Evolutionary conservation across 2,888 invertebrate genomes (phyloP).

Genomic region (Polydrusus tereticollis): DNA sequence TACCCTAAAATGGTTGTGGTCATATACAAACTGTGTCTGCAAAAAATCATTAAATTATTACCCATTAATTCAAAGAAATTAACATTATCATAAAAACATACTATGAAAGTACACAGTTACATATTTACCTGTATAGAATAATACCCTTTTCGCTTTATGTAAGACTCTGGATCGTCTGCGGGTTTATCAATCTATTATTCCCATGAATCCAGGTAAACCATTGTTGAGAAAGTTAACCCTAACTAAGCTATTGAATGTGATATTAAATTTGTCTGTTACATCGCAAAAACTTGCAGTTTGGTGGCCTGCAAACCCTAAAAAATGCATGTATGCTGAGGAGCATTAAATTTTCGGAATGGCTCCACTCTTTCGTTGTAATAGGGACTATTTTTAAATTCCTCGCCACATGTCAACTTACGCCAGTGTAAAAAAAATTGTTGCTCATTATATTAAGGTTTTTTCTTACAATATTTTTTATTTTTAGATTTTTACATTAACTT

Average conservation of each 20-base stretch:
- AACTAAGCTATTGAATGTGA: conserved; percentile 43
- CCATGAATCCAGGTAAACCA: conserved; percentile 43
- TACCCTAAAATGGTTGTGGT: too few relatives aligned
- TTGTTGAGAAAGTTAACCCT: conserved; percentile 48
- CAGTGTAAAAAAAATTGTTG: conserved; percentile 46
- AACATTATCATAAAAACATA: too few relatives aligned
- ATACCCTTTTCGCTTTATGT: conserved; percentile 24
- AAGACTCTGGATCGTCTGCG: conserved; percentile 45
- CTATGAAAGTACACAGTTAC: too few relatives aligned
- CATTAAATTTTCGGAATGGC: conserved; percentile 45
- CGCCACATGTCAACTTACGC: conserved; percentile 23
- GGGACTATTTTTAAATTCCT: conserved; percentile 39
- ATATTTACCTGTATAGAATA: background rate
- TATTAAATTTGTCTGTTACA: conserved; percentile 48
- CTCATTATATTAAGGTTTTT: conserved; percentile 45
- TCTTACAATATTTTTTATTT: conserved; percentile 42
- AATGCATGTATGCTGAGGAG: background rate
- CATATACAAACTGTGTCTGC: too few relatives aligned
- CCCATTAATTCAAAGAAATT: too few relatives aligned
- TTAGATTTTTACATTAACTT: conserved; percentile 17
- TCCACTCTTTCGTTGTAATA: conserved; percentile 37
- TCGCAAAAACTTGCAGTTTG: conserved; percentile 47
- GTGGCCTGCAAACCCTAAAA: conserved; percentile 50
- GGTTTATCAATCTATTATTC: conserved; percentile 48
- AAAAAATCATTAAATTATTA: too few relatives aligned